Evolutionary conservation across 2,113 vertebrate species (phyloP).

Genomic region (Rhizomys pruinosus): DNA sequence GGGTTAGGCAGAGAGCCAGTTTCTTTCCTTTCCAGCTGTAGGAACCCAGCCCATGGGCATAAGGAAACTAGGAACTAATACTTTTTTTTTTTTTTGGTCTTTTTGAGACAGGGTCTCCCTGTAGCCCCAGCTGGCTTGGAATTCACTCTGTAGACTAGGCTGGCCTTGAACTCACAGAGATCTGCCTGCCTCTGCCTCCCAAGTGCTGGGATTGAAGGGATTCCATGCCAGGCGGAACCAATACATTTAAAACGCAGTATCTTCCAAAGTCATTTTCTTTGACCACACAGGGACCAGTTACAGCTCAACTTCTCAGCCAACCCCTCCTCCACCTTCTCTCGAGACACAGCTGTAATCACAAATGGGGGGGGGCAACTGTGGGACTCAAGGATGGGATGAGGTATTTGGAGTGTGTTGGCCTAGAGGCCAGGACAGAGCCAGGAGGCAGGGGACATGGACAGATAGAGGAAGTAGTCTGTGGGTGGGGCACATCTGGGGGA

Average conservation of each 20-base stretch:
- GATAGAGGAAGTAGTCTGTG: constrained; percentile 56
- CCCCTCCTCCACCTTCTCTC: not conserved
- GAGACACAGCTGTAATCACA: constrained; percentile 49
- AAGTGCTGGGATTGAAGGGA: too few species aligned
- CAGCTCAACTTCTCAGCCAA: not conserved
- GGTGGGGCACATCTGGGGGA: constrained; percentile 64
- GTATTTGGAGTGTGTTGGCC: constrained; percentile 5
- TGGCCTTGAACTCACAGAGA: too few species aligned
- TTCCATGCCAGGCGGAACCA: too few species aligned
- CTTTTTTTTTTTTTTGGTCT: too few species aligned
- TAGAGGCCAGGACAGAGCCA: constrained; percentile 23
- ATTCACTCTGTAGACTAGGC: too few species aligned
- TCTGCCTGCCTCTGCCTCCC: too few species aligned
- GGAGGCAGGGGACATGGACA: constrained; percentile 41
- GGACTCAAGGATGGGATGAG: constrained; percentile 54
- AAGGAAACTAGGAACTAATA: not conserved
- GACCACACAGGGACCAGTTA: constrained; percentile 36
- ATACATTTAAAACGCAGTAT: not conserved
- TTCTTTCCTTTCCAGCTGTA: not conserved
- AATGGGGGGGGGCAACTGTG: not conserved
- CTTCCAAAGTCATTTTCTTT: constrained; percentile 41
- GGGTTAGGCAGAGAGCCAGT: not conserved
- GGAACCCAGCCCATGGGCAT: not conserved
- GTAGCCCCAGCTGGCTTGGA: too few species aligned
- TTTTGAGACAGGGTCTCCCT: too few species aligned